Percentiles rank a stretch among this genome's conserved stretches.
phyloP scores from a whole-genome alignment of 2,888 invertebrate species.

The Lochmaea capreae region DNA sequence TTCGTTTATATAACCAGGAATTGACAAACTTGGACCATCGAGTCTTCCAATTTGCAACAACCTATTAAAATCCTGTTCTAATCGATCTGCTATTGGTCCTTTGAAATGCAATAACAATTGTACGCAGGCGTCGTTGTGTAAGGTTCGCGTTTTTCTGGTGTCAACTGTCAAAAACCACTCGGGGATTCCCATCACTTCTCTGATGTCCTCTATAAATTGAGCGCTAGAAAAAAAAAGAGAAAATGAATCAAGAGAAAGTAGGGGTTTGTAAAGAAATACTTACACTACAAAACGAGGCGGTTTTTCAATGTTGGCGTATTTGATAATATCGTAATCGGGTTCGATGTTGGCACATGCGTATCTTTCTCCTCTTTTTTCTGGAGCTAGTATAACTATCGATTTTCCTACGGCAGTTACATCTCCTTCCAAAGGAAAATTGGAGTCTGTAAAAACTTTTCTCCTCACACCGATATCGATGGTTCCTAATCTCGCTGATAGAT shows the following conservation, averaged over 20 bases:
- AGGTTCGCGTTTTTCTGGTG: conserved; percentile 79
- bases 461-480: conserved; percentile 84
- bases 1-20: conserved; percentile 79
- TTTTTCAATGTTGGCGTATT: conserved; percentile 87
- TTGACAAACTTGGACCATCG: conserved; percentile 79
- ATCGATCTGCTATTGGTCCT: conserved; percentile 80
- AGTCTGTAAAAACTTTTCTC: conserved; percentile 83
- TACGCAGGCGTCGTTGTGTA: conserved; percentile 84
- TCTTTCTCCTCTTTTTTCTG: conserved; percentile 76
- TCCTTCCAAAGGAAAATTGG: conserved; percentile 88
- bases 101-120: conserved; percentile 90
- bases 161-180: conserved; percentile 92
- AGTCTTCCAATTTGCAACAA: conserved; percentile 80
- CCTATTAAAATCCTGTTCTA: conserved; percentile 84
- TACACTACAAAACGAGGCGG: conserved; percentile 90
- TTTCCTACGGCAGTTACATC: conserved; percentile 82
- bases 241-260: not conserved
- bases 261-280: conserved; percentile 59
- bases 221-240: conserved; percentile 69
- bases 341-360: conserved; percentile 93
- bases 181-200: conserved; percentile 85
- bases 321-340: conserved; percentile 90
- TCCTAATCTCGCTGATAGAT: conserved; percentile 86
- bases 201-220: conserved; percentile 85
- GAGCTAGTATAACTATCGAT: conserved; percentile 86